These are phyloP conservation scores for Sialia sialis DNA, from an alignment of 2,113 vertebrate genomes.

Conservation along the genomic window DNA sequence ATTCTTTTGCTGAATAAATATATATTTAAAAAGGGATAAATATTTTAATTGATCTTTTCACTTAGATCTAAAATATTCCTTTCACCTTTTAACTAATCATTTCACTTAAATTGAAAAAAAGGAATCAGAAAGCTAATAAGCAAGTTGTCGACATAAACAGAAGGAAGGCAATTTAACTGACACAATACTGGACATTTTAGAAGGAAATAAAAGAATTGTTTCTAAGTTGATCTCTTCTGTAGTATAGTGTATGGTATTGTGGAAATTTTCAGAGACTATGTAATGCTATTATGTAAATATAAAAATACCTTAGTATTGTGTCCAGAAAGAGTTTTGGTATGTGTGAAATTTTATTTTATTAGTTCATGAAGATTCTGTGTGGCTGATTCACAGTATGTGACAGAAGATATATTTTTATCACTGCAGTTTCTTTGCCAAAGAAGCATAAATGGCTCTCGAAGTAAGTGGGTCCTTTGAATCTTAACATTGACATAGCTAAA, in stretches of 20 bases:
- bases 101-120: background rate
- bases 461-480: background rate
- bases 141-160: background rate
- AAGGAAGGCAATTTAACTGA: background rate
- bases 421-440: background rate
- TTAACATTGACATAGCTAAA: background rate
- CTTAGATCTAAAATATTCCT: background rate
- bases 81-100: background rate
- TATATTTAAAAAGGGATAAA: background rate
- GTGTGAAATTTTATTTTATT: background rate
- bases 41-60: background rate
- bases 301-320: background rate
- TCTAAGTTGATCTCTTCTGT: background rate
- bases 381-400: background rate
- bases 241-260: background rate
- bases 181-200: background rate
- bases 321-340: background rate
- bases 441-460: background rate
- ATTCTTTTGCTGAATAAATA: background rate
- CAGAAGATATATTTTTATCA: background rate
- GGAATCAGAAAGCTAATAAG: background rate
- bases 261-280: background rate
- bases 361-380: background rate
- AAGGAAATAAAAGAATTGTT: background rate
- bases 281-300: background rate